Evolutionary conservation across 2,113 vertebrate species (phyloP), one percentile per base, ranked within the genome.

Genomic region (Tauraco erythrolophus): DNA sequence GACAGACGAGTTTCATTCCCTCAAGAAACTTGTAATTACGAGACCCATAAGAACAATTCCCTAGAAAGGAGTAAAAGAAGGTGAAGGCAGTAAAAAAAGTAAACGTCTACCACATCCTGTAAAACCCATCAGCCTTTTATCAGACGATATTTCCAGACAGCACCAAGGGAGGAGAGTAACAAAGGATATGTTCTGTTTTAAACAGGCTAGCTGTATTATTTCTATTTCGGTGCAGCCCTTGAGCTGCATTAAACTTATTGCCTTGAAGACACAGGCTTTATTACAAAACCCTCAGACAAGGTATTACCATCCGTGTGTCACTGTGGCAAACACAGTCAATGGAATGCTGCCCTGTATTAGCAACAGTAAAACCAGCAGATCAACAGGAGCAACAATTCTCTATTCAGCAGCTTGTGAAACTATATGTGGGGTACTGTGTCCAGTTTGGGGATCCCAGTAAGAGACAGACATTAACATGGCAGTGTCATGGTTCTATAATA

Each of bases 341-440:
- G 60, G 35, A 10, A 62, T 57, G 31, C 24, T 62, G 37, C 5
- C 24, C 43, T 19, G 10, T 7, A 51, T 7, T 33, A 60, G 74
- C 37, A 87, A 57, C 27, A 64, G 23, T 35, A 56, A 25, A 72
- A 92, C 19, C 41, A 84, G 33, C 14, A 75, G 10, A 65, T 19
- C 2, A 0, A 45, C 1, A 75, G 0, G 0, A 68, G 25, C 19
- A 61, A 31, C 15, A 25, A 3, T 3, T 45, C 19, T 45, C n/a
- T 62, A 7, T 30, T 50, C 23, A 62, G 51, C 37, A 60, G 23
- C 31, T 18, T 41, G 9, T 35, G 39, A 80, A 83, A 69, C 22
- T 1, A 0, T 30, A 27, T 45, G 74, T 70, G 27, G 19, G 19
- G 21, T 53, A 51, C 21, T 54, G n/a, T 7, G 11, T 12, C 19